phyloP scores from a whole-genome alignment of 2,888 invertebrate species.

The Lepidonotus clava region DNA sequence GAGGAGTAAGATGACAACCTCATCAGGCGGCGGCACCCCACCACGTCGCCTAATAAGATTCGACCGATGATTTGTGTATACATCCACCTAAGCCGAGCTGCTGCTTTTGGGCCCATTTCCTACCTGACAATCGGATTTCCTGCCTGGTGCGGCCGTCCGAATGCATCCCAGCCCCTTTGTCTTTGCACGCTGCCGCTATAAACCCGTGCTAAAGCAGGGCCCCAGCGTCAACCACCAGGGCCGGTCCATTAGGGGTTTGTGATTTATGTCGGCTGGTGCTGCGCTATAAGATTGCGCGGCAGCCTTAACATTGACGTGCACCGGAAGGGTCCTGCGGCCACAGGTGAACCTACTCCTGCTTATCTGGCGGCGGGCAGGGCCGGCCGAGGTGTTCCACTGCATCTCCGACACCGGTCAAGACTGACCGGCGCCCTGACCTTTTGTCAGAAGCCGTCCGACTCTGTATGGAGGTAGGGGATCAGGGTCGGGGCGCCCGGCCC shows the following conservation, averaged over 20 bases:
- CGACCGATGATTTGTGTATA: slow-evolving; percentile 14
- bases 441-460: background rate
- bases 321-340: background rate
- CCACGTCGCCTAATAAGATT: background rate
- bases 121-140: slow-evolving; percentile 48
- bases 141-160: background rate
- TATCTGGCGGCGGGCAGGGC: background rate
- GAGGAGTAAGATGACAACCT: background rate
- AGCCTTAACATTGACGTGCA: background rate
- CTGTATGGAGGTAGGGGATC: background rate
- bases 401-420: background rate
- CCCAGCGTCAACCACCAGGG: background rate
- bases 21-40: background rate
- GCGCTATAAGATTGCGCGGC: background rate
- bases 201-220: background rate
- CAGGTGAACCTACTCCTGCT: background rate
- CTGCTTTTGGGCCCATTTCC: background rate
- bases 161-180: slow-evolving; percentile 31
- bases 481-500: background rate
- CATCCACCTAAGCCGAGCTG: background rate
- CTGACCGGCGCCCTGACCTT: background rate
- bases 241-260: background rate
- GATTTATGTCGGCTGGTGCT: background rate
- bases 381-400: background rate
- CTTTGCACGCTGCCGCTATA: background rate